Conservation (phyloP, 1,140 invertebrate genomes). For the Probaryconus sp. region DNA sequence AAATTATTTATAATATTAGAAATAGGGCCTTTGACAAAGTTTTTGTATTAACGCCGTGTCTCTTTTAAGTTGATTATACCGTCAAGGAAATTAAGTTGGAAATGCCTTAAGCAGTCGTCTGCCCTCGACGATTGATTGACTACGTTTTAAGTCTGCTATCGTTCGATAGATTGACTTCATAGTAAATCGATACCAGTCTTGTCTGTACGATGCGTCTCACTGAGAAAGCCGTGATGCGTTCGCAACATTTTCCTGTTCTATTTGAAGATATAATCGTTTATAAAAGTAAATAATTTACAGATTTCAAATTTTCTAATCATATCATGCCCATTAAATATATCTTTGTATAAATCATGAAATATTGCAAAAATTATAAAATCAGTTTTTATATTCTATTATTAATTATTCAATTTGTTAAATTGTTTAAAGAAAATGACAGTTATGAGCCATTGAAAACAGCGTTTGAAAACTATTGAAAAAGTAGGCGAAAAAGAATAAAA, state of each 20-base stretch:
- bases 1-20: too few relatives aligned
- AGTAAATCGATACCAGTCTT: conserved; percentile 48
- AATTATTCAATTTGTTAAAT: too few relatives aligned
- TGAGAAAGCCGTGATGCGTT: conserved; percentile 49
- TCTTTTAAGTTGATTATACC: conserved; percentile 59
- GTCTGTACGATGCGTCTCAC: conserved; percentile 43
- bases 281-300: too few relatives aligned
- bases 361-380: too few relatives aligned
- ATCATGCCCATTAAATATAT: neutral
- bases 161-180: conserved; percentile 57
- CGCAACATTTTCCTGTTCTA: conserved; percentile 26
- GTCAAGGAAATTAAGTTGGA: conserved; percentile 63
- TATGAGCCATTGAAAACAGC: too few relatives aligned
- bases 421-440: too few relatives aligned
- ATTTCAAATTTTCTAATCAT: neutral
- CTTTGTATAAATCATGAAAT: too few relatives aligned
- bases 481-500: too few relatives aligned
- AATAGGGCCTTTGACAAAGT: conserved; percentile 14
- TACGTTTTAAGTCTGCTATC: conserved; percentile 46
- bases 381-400: too few relatives aligned
- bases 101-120: conserved; percentile 56
- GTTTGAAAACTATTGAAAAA: too few relatives aligned
- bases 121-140: conserved; percentile 61
- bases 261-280: too few relatives aligned
- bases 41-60: conserved; percentile 25